Base-by-base conservation (phyloP, 2,113 vertebrate genomes). In the Lepisosteus oculatus region DNA sequence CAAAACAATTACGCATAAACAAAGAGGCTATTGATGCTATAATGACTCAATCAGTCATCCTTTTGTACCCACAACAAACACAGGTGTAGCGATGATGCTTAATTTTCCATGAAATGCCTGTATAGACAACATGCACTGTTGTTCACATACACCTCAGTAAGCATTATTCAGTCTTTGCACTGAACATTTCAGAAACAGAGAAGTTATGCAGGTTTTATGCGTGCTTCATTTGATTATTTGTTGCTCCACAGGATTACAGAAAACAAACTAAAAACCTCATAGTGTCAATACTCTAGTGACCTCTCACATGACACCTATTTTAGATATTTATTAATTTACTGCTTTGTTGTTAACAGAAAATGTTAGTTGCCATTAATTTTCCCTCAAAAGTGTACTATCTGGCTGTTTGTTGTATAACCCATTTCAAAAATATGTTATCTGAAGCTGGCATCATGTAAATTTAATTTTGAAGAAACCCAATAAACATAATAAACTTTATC, bases 91-190 rank as follows among this genome's bases (percentile, higher is more conserved):
- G 2, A 12, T 65, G 11, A 44, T 13, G 42, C 63, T 17, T 9
- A 29, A 15, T 54, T 67, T 67, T 29, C 45, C 44, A 51, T 51
- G 3, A 45, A 66, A 47, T 47, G 12, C 57, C 57, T n/a, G 57
- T 13, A 59, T 17, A 67, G 44, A 67, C 8, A 1, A 51, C 3
- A 54, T 29, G 45, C n/a, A 67, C 43, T 3, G 13, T 8, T 4
- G 54, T 41, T 55, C 29, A 7, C 11, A 66, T 45, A 9, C 64
- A 66, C 64, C 64, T 66, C 64, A 7, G n/a, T 8, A 66, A 66
- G 11, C 64, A 9, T 51, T 8, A 41, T 5, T 45, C 17, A 45
- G 13, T 66, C 45, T 44, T 8, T 14, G 14, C 6, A 14, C 43
- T 47, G 29, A n/a, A 47, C 7, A 65, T 29, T 14, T 12, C 42